phyloP scores from a whole-genome alignment of 2,888 invertebrate genomes.

The Stictocephala bisonia region DNA sequence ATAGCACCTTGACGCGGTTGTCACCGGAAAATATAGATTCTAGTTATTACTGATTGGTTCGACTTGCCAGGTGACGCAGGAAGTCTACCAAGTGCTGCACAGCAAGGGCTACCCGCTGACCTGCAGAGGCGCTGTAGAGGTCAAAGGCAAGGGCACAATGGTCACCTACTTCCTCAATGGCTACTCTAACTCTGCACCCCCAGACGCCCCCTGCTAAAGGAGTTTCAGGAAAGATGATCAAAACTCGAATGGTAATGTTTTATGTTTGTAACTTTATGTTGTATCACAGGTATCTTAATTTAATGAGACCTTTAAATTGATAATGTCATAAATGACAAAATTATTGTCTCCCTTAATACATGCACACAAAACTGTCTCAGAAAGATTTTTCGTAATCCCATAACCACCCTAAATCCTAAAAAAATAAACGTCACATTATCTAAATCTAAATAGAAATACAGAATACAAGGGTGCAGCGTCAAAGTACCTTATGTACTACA shows the following conservation, averaged over 20 bases:
- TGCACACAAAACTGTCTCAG: no score
- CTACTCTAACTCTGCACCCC: slow-evolving; percentile 34
- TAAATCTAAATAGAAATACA: no score
- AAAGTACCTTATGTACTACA: no score
- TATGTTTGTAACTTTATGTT: not conserved
- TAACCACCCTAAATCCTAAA: no score
- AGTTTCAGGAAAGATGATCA: not conserved
- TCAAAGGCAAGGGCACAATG: slow-evolving; percentile 96
- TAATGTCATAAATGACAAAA: not conserved
- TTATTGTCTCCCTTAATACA: not conserved
- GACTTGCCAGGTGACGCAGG: slow-evolving; percentile 90
- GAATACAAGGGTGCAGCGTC: no score
- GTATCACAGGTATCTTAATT: not conserved
- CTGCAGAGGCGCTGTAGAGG: slow-evolving; percentile 88
- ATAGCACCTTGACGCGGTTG: no score
- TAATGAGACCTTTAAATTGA: not conserved
- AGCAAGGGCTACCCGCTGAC: slow-evolving; percentile 82
- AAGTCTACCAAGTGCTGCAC: slow-evolving; percentile 84
- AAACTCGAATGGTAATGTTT: not conserved
- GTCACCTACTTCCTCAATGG: slow-evolving; percentile 86
- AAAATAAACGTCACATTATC: no score
- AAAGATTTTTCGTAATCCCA: no score
- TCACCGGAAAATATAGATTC: no score
- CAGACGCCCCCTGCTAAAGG: slow-evolving; percentile 5
- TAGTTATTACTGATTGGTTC: no score